A percentile compares a stretch with the other conserved stretches of the same genome.
phyloP scores from a whole-genome alignment of 2,797 vertebrate genomes.

The Gallinago solitaria region DNA sequence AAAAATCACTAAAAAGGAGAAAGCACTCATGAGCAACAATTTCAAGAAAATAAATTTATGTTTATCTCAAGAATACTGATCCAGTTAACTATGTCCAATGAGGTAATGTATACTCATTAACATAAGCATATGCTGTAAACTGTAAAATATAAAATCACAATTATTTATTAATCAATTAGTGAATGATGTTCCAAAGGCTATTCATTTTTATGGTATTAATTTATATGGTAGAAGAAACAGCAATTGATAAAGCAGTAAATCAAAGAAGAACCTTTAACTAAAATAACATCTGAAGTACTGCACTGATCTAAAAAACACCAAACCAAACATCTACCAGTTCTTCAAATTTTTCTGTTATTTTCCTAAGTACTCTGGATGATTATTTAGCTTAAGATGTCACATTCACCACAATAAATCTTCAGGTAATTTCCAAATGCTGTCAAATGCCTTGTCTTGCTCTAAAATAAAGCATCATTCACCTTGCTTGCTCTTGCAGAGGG shows the following conservation, averaged over 20 bases:
- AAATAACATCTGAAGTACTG: neutral
- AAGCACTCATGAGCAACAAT: neutral
- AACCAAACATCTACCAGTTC: neutral
- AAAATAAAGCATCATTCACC: conserved; percentile 67
- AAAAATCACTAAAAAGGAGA: neutral
- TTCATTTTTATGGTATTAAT: neutral
- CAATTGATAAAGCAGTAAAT: neutral
- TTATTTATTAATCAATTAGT: neutral
- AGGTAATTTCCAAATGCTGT: conserved; percentile 18
- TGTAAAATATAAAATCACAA: neutral
- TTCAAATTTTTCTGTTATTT: neutral
- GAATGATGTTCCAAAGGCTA: neutral
- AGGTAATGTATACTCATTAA: neutral
- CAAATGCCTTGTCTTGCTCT: conserved; percentile 50
- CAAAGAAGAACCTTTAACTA: neutral
- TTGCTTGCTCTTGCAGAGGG: conserved; percentile 75
- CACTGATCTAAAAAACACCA: neutral
- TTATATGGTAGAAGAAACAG: neutral
- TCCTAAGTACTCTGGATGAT: neutral
- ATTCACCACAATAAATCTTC: neutral
- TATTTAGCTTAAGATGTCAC: neutral
- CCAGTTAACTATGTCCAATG: neutral
- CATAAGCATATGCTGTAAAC: neutral
- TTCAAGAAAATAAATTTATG: neutral
- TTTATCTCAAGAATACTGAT: neutral